Percentiles rank a stretch among this genome's conserved stretches.
phyloP scores from a whole-genome alignment of 2,113 vertebrate genomes.

The Poecilia latipinna region DNA sequence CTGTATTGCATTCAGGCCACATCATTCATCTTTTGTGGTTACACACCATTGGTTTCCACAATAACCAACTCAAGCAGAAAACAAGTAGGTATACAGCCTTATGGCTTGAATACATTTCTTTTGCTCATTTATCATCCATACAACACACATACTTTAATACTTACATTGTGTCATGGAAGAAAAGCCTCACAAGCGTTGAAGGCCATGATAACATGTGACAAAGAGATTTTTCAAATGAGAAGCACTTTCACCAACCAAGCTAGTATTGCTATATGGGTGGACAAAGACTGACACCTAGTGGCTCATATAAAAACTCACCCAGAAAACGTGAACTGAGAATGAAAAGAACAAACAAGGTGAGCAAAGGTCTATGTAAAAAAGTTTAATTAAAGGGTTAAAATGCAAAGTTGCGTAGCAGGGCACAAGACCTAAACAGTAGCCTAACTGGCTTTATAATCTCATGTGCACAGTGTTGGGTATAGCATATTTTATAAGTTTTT shows the following conservation, averaged over 20 bases:
- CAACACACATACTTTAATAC: slow-evolving; percentile 21
- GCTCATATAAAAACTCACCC: background rate
- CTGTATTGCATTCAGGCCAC: background rate
- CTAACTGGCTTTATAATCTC: too few species aligned
- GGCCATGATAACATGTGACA: slow-evolving; percentile 13
- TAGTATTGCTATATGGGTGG: background rate
- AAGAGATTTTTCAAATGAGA: background rate
- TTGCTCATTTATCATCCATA: slow-evolving; percentile 51
- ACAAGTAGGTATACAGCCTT: slow-evolving; percentile 30
- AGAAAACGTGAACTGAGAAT: background rate
- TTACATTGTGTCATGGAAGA: slow-evolving; percentile 3
- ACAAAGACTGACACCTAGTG: slow-evolving; percentile 61
- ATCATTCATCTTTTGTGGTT: slow-evolving; percentile 38
- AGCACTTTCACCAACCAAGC: background rate
- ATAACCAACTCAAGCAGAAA: slow-evolving; percentile 15
- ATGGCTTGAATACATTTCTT: slow-evolving; percentile 19
- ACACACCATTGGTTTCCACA: slow-evolving; percentile 17
- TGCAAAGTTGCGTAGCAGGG: too few species aligned
- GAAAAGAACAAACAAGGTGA: too few species aligned
- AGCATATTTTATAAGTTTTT: too few species aligned
- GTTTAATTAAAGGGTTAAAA: too few species aligned
- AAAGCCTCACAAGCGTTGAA: slow-evolving; percentile 8
- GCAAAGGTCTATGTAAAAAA: too few species aligned
- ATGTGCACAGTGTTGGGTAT: too few species aligned
- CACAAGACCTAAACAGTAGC: too few species aligned